Percentiles rank a stretch among this genome's conserved stretches.
phyloP scores from a whole-genome alignment of 2,888 invertebrate genomes.

The Vanessa cardui region DNA sequence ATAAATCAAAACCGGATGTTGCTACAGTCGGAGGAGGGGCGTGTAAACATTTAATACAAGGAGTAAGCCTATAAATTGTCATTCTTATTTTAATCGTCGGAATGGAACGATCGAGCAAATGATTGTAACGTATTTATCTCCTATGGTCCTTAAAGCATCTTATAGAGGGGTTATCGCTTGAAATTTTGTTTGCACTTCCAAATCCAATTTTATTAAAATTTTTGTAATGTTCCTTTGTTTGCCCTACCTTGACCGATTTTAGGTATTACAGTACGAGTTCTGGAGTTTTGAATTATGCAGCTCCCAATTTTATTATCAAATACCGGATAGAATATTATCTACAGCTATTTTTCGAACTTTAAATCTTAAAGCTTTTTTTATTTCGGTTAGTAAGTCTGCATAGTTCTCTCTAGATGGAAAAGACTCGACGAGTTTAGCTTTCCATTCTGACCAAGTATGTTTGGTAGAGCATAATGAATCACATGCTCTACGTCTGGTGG shows the following conservation, averaged over 20 bases:
- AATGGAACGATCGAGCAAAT: too few species aligned
- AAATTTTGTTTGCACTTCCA: background rate
- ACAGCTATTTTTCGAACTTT: slow-evolving; percentile 38
- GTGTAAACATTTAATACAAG: too few species aligned
- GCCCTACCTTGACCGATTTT: slow-evolving; percentile 25
- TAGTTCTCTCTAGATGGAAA: slow-evolving; percentile 38
- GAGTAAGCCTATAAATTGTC: too few species aligned
- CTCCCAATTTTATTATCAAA: slow-evolving; percentile 33
- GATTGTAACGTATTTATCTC: background rate
- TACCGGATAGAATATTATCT: slow-evolving; percentile 25
- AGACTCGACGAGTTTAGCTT: slow-evolving; percentile 32
- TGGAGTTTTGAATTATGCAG: slow-evolving; percentile 26
- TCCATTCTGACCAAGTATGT: slow-evolving; percentile 36
- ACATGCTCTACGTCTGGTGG: too few species aligned
- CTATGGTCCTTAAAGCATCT: slow-evolving; percentile 4
- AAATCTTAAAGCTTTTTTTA: slow-evolving; percentile 34
- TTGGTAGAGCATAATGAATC: slow-evolving; percentile 37
- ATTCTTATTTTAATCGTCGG: too few species aligned
- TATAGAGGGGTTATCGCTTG: background rate
- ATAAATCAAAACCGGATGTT: too few species aligned
- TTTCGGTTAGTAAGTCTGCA: slow-evolving; percentile 37
- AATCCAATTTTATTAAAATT: background rate
- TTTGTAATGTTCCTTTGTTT: background rate
- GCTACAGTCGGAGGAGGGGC: too few species aligned
- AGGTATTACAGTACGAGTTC: slow-evolving; percentile 34